Conservation (phyloP, 1,140 invertebrate species). For the Zophobas atratus region DNA sequence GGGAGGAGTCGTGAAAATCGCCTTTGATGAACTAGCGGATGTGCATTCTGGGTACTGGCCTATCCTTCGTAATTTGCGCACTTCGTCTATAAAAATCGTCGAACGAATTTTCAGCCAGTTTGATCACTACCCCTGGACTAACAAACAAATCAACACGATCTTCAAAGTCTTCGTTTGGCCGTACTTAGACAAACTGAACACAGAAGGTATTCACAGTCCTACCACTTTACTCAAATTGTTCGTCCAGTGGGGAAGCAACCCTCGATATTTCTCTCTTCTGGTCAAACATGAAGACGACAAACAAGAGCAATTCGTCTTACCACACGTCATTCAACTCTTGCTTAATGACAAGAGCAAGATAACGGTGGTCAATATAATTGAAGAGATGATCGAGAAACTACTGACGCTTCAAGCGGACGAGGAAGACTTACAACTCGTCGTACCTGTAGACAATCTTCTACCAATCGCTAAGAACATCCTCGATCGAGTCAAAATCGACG, state of each 20-base stretch:
- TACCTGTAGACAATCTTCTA: constrained; percentile 65
- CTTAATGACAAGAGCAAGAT: constrained; percentile 76
- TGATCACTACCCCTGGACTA: constrained; percentile 81
- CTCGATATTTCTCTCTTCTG: constrained; percentile 82
- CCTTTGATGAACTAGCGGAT: constrained; percentile 72
- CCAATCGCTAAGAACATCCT: constrained; percentile 59
- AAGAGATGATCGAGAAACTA: constrained; percentile 86
- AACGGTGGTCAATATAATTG: constrained; percentile 79
- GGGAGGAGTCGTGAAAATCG: constrained; percentile 74
- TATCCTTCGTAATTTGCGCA: constrained; percentile 80
- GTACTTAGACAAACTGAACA: constrained; percentile 80
- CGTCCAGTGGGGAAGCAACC: constrained; percentile 82
- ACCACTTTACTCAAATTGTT: constrained; percentile 87
- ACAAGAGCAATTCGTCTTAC: constrained; percentile 72
- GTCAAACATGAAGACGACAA: constrained; percentile 72
- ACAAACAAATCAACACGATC: constrained; percentile 81
- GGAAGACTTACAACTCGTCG: constrained; percentile 67
- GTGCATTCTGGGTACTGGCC: constrained; percentile 76
- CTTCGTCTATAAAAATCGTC: constrained; percentile 73
- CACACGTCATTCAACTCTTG: constrained; percentile 80
- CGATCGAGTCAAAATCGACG: constrained; percentile 62
- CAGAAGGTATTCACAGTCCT: constrained; percentile 88
- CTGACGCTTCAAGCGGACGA: constrained; percentile 77
- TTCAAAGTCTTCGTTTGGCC: constrained; percentile 89
- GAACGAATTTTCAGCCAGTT: constrained; percentile 86